Percentiles rank a stretch among this genome's conserved stretches.
These are phyloP conservation scores for Stomatorhinus ivindoensis DNA, from an alignment of 2,113 vertebrate species.

Conservation along the genomic window DNA sequence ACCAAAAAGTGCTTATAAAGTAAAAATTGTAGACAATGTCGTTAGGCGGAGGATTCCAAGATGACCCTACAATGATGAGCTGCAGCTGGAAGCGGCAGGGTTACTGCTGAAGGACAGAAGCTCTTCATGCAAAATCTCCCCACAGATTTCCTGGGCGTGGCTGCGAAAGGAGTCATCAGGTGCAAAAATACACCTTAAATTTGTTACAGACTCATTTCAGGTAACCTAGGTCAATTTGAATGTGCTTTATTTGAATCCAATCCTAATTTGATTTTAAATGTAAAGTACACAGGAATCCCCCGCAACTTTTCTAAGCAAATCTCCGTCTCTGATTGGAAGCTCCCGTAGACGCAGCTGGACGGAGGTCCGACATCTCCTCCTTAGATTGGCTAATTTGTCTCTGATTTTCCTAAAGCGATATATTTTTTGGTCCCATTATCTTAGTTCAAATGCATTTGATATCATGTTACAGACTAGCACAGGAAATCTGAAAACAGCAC, in stretches of 20 bases:
- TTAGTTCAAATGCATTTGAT: conserved; percentile 28
- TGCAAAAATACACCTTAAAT: conserved; percentile 51
- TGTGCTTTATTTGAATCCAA: conserved; percentile 62
- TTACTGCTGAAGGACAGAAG: conserved; percentile 48
- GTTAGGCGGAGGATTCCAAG: conserved; percentile 8
- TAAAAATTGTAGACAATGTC: background rate
- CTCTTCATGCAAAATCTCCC: conserved; percentile 58
- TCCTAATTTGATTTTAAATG: conserved; percentile 64
- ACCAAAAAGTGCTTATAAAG: conserved; percentile 20
- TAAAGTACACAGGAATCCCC: conserved; percentile 60
- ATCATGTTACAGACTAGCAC: conserved; percentile 27
- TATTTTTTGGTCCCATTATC: conserved; percentile 45
- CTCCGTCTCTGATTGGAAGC: conserved; percentile 29
- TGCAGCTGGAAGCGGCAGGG: background rate
- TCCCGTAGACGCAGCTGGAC: conserved; percentile 14
- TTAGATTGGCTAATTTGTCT: conserved; percentile 43
- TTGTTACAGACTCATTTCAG: conserved; percentile 61
- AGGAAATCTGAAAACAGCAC: conserved; percentile 34
- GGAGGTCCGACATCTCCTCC: background rate
- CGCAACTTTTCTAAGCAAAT: conserved; percentile 65
- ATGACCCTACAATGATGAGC: background rate
- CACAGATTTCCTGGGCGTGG: conserved; percentile 63
- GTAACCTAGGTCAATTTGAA: conserved; percentile 38
- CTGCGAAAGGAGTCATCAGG: conserved; percentile 52
- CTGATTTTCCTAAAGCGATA: conserved; percentile 61